These are phyloP conservation scores for Phthorimaea operculella DNA, from an alignment of 1,140 invertebrate species.

Conservation along the genomic window DNA sequence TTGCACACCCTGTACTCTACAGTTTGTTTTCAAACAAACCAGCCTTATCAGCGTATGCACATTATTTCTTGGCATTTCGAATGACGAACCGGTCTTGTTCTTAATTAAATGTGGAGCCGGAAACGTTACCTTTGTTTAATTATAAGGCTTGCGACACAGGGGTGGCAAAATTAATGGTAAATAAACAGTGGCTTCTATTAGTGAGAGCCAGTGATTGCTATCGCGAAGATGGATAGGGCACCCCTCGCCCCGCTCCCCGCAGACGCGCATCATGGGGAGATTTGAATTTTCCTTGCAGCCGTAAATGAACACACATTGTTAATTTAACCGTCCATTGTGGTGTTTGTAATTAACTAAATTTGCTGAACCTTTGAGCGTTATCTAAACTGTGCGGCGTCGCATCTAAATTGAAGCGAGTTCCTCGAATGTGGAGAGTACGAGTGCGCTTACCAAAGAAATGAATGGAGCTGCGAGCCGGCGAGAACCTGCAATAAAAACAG, in stretches of 20 bases:
- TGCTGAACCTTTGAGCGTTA: too few relatives aligned
- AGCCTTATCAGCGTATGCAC: background rate
- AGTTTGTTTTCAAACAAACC: background rate
- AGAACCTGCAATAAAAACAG: too few relatives aligned
- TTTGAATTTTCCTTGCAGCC: background rate
- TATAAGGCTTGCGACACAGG: constrained; percentile 4
- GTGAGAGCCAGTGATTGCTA: constrained; percentile 24
- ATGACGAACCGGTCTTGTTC: background rate
- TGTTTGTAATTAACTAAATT: constrained; percentile 8
- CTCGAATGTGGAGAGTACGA: too few relatives aligned
- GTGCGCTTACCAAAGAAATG: too few relatives aligned
- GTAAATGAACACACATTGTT: constrained; percentile 5
- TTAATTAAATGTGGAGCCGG: background rate
- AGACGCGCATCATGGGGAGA: constrained; percentile 2
- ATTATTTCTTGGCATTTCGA: background rate
- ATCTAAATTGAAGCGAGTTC: too few relatives aligned
- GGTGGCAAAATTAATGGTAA: constrained; percentile 22
- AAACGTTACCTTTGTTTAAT: background rate
- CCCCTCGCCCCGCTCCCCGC: background rate
- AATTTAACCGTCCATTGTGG: constrained; percentile 9
- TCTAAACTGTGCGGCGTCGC: too few relatives aligned
- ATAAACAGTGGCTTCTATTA: constrained; percentile 23
- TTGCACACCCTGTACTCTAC: constrained; percentile 1
- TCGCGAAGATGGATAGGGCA: constrained; percentile 24
- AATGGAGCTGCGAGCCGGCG: too few relatives aligned